These are phyloP conservation scores for Holacanthus passer DNA, from an alignment of 2,113 vertebrate genomes.

Conservation along the genomic window DNA sequence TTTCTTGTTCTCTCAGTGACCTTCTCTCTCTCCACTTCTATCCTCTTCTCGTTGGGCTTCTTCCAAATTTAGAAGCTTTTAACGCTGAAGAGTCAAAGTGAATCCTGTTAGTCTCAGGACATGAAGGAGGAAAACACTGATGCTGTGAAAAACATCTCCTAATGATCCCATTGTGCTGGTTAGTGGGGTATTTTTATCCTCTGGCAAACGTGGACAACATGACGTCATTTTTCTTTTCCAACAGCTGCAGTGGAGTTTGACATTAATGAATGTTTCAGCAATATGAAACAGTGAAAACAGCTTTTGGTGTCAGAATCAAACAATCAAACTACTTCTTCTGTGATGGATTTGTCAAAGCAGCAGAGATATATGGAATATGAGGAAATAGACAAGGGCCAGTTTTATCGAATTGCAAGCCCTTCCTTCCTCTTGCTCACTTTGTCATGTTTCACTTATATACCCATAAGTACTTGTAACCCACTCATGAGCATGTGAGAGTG, in stretches of 20 bases:
- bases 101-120: constrained; percentile 36
- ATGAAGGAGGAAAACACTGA: constrained; percentile 3
- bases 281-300: not conserved
- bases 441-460: not conserved
- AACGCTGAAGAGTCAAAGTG: constrained; percentile 30
- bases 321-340: not conserved
- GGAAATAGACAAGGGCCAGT: not conserved
- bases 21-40: constrained; percentile 50
- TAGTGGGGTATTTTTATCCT: constrained; percentile 20
- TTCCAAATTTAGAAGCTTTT: constrained; percentile 49
- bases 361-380: too few species aligned
- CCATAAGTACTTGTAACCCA: not conserved
- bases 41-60: constrained; percentile 17
- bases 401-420: too few species aligned
- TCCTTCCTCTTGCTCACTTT: not conserved
- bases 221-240: not conserved
- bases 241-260: not conserved
- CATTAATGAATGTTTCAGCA: not conserved
- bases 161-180: constrained; percentile 15
- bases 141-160: constrained; percentile 18
- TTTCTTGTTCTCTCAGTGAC: constrained; percentile 58
- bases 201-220: not conserved
- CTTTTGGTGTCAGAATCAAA: too few species aligned
- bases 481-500: not conserved
- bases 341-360: not conserved